Conservation (phyloP, 2,888 invertebrate genomes). For the Tethea ocularis region DNA sequence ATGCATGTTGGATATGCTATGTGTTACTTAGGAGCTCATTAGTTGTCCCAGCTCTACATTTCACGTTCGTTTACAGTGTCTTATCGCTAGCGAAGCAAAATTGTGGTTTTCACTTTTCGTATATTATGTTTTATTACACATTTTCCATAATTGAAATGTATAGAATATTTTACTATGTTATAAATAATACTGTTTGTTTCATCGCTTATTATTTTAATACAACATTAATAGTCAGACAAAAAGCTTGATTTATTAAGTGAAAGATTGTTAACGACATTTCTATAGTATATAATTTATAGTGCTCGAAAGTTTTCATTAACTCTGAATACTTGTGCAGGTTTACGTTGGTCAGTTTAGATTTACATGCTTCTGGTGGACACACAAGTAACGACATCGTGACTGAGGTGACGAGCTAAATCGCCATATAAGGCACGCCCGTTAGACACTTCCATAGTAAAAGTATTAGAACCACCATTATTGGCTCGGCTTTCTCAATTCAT, state of each 20-base stretch:
- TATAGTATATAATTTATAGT: not conserved
- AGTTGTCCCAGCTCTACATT: not conserved
- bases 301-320: conserved; percentile 3
- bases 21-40: not conserved
- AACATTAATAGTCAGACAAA: not conserved
- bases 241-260: not conserved
- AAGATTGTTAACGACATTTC: conserved; percentile 2
- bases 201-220: not conserved
- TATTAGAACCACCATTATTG: not conserved
- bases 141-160: not conserved
- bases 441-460: conserved; percentile 8
- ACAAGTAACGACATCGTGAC: conserved; percentile 8
- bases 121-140: not conserved
- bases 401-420: conserved; percentile 4
- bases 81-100: not conserved
- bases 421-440: conserved; percentile 5
- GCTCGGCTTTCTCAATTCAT: conserved; percentile 3
- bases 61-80: not conserved
- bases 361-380: conserved; percentile 1
- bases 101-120: not conserved
- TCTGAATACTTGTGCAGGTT: conserved; percentile 3
- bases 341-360: conserved; percentile 1
- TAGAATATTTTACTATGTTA: not conserved
- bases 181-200: not conserved
- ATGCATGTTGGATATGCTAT: not conserved